Evolutionary conservation across 2,888 invertebrate genomes (phyloP).

Genomic region (Mythimna lalbum): DNA sequence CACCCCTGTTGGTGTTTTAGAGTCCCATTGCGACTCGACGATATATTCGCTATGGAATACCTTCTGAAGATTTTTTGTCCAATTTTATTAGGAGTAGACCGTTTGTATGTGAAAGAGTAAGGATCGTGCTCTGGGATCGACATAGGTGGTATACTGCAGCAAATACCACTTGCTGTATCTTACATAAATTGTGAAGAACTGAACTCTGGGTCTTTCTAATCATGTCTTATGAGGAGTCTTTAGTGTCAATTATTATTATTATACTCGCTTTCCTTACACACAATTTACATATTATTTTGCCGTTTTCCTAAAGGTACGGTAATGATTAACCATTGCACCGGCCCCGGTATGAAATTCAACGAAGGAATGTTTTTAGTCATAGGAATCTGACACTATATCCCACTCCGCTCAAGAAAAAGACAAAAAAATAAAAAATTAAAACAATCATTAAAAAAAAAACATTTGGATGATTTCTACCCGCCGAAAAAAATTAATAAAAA

Average conservation of each 20-base stretch:
- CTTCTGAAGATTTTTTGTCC: background rate
- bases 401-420: no score
- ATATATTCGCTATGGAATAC: slow-evolving; percentile 4
- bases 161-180: background rate
- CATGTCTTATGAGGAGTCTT: background rate
- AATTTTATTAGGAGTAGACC: background rate
- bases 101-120: no score
- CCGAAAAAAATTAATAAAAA: no score
- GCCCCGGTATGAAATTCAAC: no score
- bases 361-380: no score
- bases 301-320: no score
- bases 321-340: no score
- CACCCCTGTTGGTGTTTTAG: slow-evolving; percentile 2
- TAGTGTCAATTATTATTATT: background rate
- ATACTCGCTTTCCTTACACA: background rate
- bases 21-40: background rate
- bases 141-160: background rate
- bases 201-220: background rate
- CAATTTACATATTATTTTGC: background rate
- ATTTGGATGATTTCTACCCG: no score
- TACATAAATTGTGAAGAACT: background rate
- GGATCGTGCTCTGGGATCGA: no score
- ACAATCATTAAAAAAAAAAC: no score
- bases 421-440: no score
- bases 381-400: no score